Percentiles rank a stretch among this genome's conserved stretches.
Evolutionary conservation across 2,888 invertebrate species (phyloP).

Genomic region (Meghimatium bilineatum): DNA sequence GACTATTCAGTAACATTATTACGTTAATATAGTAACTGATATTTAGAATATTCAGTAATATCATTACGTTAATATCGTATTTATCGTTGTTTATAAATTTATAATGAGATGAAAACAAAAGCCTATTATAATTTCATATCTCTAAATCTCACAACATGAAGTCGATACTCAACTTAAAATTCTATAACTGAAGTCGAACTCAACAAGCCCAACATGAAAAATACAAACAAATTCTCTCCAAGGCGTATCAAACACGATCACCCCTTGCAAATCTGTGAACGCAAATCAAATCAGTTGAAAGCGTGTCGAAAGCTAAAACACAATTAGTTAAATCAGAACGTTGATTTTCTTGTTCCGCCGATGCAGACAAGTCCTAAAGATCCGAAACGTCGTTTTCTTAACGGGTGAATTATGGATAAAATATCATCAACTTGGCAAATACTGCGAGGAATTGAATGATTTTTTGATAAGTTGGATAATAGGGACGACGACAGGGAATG

Average conservation of each 20-base stretch:
- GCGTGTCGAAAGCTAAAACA: constrained; percentile 13
- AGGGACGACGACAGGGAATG: too few relatives aligned
- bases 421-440: background rate
- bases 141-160: too few relatives aligned
- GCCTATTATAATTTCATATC: too few relatives aligned
- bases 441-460: background rate
- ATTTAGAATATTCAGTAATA: too few relatives aligned
- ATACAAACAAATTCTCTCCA: background rate
- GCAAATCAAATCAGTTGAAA: constrained; percentile 29
- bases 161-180: too few relatives aligned
- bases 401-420: background rate
- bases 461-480: background rate
- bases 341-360: constrained; percentile 12
- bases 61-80: too few relatives aligned
- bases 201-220: too few relatives aligned
- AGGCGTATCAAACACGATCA: constrained; percentile 3
- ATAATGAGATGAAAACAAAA: too few relatives aligned
- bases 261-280: constrained; percentile 4
- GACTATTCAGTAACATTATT: too few relatives aligned
- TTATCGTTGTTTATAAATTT: too few relatives aligned
- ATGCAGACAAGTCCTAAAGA: background rate
- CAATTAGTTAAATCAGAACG: constrained; percentile 26
- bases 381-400: background rate
- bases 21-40: too few relatives aligned
- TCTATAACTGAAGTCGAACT: too few relatives aligned